A percentile compares a stretch with the other conserved stretches of the same genome.
Evolutionary conservation across 2,113 vertebrate species (phyloP).

Genomic region (Petrocephalus zakoni): DNA sequence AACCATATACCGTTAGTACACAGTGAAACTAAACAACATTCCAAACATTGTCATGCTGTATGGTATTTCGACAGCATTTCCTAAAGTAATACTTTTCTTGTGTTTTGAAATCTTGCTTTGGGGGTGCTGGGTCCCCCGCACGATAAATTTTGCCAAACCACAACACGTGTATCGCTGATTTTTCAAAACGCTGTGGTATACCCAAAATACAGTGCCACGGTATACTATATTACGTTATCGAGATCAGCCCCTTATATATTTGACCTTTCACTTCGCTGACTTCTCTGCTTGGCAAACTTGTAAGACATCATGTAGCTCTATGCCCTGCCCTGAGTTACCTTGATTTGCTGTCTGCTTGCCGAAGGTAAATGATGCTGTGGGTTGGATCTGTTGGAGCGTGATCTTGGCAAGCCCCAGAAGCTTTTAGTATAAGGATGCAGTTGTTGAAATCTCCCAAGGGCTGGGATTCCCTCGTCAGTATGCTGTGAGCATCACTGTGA

Average conservation of each 20-base stretch:
- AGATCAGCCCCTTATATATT: background rate
- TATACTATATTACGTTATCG: background rate
- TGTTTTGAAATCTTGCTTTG: background rate
- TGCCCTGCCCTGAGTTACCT: background rate
- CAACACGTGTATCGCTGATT: background rate
- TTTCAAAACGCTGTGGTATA: background rate
- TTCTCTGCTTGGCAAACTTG: background rate
- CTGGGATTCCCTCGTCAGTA: background rate
- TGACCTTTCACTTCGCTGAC: background rate
- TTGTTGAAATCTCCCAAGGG: background rate
- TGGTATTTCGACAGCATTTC: background rate
- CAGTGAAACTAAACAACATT: too few species aligned
- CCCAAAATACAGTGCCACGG: background rate
- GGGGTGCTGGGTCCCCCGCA: background rate
- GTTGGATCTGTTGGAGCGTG: background rate
- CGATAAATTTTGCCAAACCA: background rate
- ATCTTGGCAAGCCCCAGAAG: background rate
- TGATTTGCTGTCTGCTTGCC: background rate
- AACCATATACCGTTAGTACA: too few species aligned
- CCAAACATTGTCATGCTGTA: background rate
- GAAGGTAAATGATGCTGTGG: background rate
- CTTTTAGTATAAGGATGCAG: background rate
- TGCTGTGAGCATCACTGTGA: background rate
- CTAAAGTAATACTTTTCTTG: background rate
- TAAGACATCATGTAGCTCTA: background rate